Percentiles rank a stretch among this genome's conserved stretches.
Conservation (phyloP, 64 coral and sea anemone species). For the Porites lutea region DNA sequence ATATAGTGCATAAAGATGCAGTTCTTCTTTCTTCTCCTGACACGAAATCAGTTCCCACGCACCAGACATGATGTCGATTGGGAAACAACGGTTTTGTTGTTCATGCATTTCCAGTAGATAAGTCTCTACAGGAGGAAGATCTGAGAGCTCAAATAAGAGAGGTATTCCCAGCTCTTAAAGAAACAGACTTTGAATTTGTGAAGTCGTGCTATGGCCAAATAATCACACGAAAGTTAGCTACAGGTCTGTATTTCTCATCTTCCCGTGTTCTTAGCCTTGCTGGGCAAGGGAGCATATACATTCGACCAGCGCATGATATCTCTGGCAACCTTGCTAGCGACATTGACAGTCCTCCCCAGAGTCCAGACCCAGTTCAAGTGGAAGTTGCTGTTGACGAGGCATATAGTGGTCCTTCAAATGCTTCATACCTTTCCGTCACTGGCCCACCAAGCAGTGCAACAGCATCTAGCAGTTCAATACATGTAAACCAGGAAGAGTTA, state of each 20-base stretch:
- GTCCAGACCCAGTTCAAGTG: neutral
- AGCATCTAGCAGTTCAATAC: neutral
- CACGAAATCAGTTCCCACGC: slow-evolving; percentile 27
- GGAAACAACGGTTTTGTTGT: slow-evolving; percentile 42
- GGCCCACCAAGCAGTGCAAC: slow-evolving; percentile 3
- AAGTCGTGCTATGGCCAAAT: slow-evolving; percentile 62
- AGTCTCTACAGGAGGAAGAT: too few relatives aligned
- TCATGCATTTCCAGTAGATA: too few relatives aligned
- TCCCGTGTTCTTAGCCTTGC: slow-evolving; percentile 42
- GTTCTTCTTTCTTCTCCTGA: slow-evolving; percentile 3
- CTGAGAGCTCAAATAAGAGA: slow-evolving; percentile 33
- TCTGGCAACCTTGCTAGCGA: neutral
- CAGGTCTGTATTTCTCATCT: slow-evolving; percentile 33
- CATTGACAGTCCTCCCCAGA: neutral
- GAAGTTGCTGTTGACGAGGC: neutral
- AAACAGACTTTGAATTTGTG: slow-evolving; percentile 49
- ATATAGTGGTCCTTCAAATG: neutral
- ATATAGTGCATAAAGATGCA: slow-evolving; percentile 22
- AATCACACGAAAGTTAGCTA: slow-evolving; percentile 49
- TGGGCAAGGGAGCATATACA: slow-evolving; percentile 55
- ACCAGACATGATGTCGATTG: slow-evolving; percentile 33
- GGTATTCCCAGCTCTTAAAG: slow-evolving; percentile 11
- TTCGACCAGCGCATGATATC: slow-evolving; percentile 50
- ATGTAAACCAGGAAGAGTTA: slow-evolving; percentile 17
- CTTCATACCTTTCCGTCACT: slow-evolving; percentile 9